Evolutionary conservation across 2,888 invertebrate species (phyloP).

Genomic region (Meganola albula): DNA sequence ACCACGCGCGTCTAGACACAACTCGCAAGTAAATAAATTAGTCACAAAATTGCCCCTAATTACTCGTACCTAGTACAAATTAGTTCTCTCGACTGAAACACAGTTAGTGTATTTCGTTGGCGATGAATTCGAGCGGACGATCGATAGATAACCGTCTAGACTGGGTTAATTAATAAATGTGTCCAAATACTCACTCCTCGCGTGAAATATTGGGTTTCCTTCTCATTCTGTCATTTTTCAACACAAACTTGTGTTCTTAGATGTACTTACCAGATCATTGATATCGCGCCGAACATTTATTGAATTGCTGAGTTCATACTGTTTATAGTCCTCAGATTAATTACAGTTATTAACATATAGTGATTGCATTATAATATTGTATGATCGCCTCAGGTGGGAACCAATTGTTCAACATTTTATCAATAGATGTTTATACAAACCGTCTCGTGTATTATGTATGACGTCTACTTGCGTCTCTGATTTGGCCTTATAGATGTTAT

Average conservation of each 20-base stretch:
- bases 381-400: slow-evolving; percentile 27
- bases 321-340: slow-evolving; percentile 21
- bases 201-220: slow-evolving; percentile 33
- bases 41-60: slow-evolving; percentile 54
- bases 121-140: slow-evolving; percentile 34
- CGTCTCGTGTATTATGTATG: slow-evolving; percentile 60
- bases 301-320: no score
- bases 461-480: slow-evolving; percentile 24
- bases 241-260: slow-evolving; percentile 23
- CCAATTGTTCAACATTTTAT: slow-evolving; percentile 31
- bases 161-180: slow-evolving; percentile 49
- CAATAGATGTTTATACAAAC: slow-evolving; percentile 46
- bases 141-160: slow-evolving; percentile 42
- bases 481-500: slow-evolving; percentile 27
- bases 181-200: slow-evolving; percentile 33
- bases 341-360: slow-evolving; percentile 21
- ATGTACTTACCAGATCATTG: no score
- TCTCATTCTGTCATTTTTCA: slow-evolving; percentile 27
- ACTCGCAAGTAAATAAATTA: slow-evolving; percentile 64
- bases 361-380: slow-evolving; percentile 25
- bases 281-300: slow-evolving; percentile 12
- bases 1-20: slow-evolving; percentile 54
- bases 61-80: slow-evolving; percentile 48
- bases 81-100: slow-evolving; percentile 45
- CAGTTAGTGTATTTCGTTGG: slow-evolving; percentile 38